Base-by-base conservation (phyloP, 2,797 vertebrate species). In the Yasuhikotakia modesta region DNA sequence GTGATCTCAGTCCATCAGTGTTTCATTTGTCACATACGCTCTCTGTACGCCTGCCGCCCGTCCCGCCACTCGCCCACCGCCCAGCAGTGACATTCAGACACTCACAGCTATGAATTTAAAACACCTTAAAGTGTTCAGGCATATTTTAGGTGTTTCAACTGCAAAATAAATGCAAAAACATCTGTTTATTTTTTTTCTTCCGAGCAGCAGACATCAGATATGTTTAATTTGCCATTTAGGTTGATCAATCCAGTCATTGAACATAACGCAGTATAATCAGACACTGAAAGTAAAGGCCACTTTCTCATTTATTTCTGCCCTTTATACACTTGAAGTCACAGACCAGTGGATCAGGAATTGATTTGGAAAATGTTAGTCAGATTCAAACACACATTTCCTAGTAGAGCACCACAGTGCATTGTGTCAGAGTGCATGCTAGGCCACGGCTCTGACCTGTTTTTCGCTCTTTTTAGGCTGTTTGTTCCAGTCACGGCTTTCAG, bases 71-170 rank as follows among this genome's bases (percentile, higher is more conserved):
- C 81, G 78, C 79, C 43, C 30, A 5, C 35, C 35, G 68, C 79
- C 64, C 52, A 79, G 79, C 83, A 81, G 73, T 86, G 85, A 87
- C 85, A 77, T 46, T 22, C 76, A 82, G 80, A 84, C 85, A 75
- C 74, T 83, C 87, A 84, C 86, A 53, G 71, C 81, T 82, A 86
- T 89, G 89, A 85, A 90, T 90, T 86, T 87, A 32, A 81, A 84
- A 81, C 13, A 27, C 22, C 52, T 64, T 57, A 4, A 64, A 58
- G 27, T 70, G 21, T 27, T 68, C 48, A 52, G 63, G 70, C 43
- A 27, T 50, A 17, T 79, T 81, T 35, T 35, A 35, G 32, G 32
- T 35, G 32, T 35, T 35, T 35, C 32, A 35, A 35, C 32, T 35
- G 32, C 32, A 35, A 35, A 35, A 35, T 35, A 35, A 35, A 35